Base-by-base conservation (phyloP, 2,888 invertebrate species). In the Xylophagus ater region DNA sequence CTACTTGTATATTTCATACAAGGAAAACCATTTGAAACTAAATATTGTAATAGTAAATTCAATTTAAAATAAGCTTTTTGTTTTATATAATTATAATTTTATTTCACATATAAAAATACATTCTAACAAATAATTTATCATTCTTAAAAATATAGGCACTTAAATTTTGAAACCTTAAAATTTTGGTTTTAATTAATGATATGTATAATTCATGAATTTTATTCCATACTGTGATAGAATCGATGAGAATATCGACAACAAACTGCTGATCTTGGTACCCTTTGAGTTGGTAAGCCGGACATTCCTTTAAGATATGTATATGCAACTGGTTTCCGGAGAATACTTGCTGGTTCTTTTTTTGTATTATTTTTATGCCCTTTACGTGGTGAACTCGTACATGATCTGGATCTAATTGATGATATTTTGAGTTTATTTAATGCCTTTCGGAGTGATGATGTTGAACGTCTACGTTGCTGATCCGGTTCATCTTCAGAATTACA, bases 221-320 rank as follows among this genome's bases (percentile, higher is more conserved):
- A n/a, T n/a, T n/a, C n/a, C n/a, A n/a, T n/a, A n/a, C n/a, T n/a
- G n/a, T n/a, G n/a, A n/a, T n/a, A n/a, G n/a, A n/a, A 45, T 34
- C 41, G 37, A 29, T 40, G 29, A 14, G 13, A 37, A 42, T 42
- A 43, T n/a, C 45, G 44, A 42, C 57, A 61, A 46, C 63, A 59
- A 20, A 60, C 55, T 9, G 61, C 56, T 17, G 66, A 73, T 46
- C 76, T 72, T 1, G 86, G 84, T n/a, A 86, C 78, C 52, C 86
- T 69, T 54, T 81, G 81, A 2, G 85, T 85, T 2, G 86, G 84
- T 15, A 86, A 64, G 2, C 86, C 86, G 6, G 85, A 85, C 49
- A 84, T 70, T 30, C 86, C 86, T 47, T 78, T 78, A 12, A 82
- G 78, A 57, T 85, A 85, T 0, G 81, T 82, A 59, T 86, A 86